A percentile compares a stretch with the other conserved stretches of the same genome.
phyloP scores from a whole-genome alignment of 2,888 invertebrate genomes.

The Acheta domesticus region DNA sequence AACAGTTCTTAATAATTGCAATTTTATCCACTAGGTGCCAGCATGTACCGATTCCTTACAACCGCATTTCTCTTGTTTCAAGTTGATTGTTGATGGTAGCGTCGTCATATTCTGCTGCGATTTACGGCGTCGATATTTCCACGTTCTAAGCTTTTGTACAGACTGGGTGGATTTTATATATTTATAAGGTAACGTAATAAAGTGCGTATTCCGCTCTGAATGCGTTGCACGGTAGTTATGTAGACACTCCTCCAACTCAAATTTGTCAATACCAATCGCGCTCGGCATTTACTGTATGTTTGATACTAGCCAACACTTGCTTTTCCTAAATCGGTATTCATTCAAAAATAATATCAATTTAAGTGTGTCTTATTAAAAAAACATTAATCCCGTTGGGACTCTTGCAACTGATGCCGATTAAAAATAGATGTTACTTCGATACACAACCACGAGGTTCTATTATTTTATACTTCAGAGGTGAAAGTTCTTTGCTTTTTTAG shows the following conservation, averaged over 20 bases:
- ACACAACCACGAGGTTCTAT: conserved; percentile 6
- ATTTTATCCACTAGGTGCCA: neutral
- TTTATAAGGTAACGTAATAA: conserved; percentile 1
- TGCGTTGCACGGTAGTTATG: neutral
- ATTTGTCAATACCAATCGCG: too few relatives aligned
- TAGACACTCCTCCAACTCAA: neutral
- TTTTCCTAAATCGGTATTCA: too few relatives aligned
- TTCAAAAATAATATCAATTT: too few relatives aligned
- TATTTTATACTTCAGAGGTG: neutral
- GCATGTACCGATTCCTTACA: neutral
- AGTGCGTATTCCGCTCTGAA: neutral
- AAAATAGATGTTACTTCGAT: neutral
- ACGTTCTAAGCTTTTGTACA: neutral
- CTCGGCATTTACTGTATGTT: too few relatives aligned
- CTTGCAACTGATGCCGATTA: too few relatives aligned
- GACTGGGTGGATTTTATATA: neutral
- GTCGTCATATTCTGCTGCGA: neutral
- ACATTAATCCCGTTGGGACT: too few relatives aligned
- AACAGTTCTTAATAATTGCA: neutral
- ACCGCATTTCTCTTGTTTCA: conserved; percentile 7
- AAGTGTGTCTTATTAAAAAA: too few relatives aligned
- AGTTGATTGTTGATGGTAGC: conserved; percentile 18
- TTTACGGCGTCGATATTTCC: neutral
- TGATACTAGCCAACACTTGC: too few relatives aligned
- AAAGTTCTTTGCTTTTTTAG: neutral